These are phyloP conservation scores for Brachyrhaphis roseni DNA, from an alignment of 2,797 vertebrate species.

Conservation along the genomic window DNA sequence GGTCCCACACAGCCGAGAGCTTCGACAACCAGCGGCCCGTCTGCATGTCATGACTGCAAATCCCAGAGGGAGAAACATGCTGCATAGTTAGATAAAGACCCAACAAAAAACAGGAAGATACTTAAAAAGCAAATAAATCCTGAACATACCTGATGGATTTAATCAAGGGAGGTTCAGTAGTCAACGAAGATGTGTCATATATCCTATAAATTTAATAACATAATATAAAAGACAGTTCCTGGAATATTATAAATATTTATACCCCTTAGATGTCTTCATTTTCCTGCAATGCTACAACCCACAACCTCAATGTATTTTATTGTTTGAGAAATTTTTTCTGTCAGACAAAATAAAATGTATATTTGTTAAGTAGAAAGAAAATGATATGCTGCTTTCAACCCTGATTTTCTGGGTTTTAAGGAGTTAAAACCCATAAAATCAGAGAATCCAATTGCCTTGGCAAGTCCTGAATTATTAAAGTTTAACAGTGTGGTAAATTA, in stretches of 20 bases:
- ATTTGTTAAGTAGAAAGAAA: neutral
- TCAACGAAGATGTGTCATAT: conserved; percentile 83
- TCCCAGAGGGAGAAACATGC: neutral
- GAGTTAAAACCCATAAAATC: neutral
- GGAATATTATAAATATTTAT: neutral
- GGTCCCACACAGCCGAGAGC: conserved; percentile 88
- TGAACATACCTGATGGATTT: conserved; percentile 77
- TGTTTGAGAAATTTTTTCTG: neutral
- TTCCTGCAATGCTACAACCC: neutral
- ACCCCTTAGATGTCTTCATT: neutral
- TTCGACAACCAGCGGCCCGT: conserved; percentile 85
- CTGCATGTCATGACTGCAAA: conserved; percentile 80
- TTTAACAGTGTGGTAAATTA: neutral
- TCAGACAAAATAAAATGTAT: neutral
- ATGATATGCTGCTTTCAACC: neutral
- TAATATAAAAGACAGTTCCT: neutral
- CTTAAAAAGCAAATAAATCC: neutral
- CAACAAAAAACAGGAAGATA: neutral
- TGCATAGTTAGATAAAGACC: neutral
- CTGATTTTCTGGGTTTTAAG: neutral
- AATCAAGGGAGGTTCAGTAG: conserved; percentile 54
- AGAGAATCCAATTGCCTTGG: neutral
- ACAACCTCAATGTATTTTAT: neutral
- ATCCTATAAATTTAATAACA: conserved; percentile 73
- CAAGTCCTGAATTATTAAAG: neutral